Percentiles rank a stretch among this genome's conserved stretches.
Conservation (phyloP, 2,888 invertebrate species). For the Lagria hirta region DNA sequence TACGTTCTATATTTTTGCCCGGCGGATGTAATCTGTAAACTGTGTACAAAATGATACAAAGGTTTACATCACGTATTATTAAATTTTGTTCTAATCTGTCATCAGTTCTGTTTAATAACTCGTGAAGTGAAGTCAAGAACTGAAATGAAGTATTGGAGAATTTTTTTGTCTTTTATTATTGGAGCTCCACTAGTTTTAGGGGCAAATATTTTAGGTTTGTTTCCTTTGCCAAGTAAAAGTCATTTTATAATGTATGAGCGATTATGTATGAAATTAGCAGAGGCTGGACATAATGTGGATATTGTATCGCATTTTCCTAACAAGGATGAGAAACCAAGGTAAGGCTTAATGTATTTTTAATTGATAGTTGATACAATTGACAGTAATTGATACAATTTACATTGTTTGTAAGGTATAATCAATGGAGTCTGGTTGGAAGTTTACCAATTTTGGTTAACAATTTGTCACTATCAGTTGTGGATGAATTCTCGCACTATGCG, state of each 20-base stretch:
- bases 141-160: too few relatives aligned
- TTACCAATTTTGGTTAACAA: slow-evolving; percentile 33
- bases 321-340: slow-evolving; percentile 46
- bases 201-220: slow-evolving; percentile 61
- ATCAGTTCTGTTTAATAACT: too few relatives aligned
- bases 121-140: too few relatives aligned
- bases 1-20: too few relatives aligned
- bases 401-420: slow-evolving; percentile 36
- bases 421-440: slow-evolving; percentile 35
- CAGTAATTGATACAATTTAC: background rate
- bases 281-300: slow-evolving; percentile 66
- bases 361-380: background rate
- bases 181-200: too few relatives aligned
- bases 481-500: slow-evolving; percentile 2
- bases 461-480: slow-evolving; percentile 26
- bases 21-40: too few relatives aligned
- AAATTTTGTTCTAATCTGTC: too few relatives aligned
- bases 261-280: slow-evolving; percentile 61
- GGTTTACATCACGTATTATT: too few relatives aligned
- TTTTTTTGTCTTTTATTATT: too few relatives aligned
- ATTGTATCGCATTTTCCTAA: slow-evolving; percentile 67
- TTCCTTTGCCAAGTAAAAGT: slow-evolving; percentile 68
- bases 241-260: slow-evolving; percentile 45
- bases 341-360: background rate
- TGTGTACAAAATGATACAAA: too few relatives aligned